phyloP scores from a whole-genome alignment of 2,797 vertebrate species.

The Ctenopoma kingsleyae region DNA sequence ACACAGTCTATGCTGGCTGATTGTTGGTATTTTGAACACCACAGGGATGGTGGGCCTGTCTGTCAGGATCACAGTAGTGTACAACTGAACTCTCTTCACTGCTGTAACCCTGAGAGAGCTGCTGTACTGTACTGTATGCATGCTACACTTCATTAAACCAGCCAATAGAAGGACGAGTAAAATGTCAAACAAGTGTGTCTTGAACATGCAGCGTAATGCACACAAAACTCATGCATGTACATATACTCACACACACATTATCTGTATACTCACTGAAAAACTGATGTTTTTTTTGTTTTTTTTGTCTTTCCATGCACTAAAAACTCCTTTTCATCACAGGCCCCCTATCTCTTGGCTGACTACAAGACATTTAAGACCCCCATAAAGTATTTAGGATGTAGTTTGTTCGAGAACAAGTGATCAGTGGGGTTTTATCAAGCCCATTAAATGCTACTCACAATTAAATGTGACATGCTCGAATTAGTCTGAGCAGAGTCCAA shows the following conservation, averaged over 20 bases:
- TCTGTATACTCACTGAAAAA: conserved; percentile 40
- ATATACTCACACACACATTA: background rate
- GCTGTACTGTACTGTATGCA: background rate
- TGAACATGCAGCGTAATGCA: background rate
- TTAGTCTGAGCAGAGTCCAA: conserved; percentile 64
- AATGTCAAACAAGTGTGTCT: conserved; percentile 12
- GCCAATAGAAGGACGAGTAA: background rate
- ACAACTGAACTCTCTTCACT: conserved; percentile 26
- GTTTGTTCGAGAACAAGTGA: conserved; percentile 77
- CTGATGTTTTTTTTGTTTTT: conserved; percentile 31
- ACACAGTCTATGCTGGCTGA: conserved; percentile 2
- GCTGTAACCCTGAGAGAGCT: conserved; percentile 29
- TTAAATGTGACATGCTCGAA: conserved; percentile 75
- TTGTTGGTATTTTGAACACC: conserved; percentile 43
- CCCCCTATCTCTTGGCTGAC: conserved; percentile 55
- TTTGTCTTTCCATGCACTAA: conserved; percentile 18
- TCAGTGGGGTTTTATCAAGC: conserved; percentile 78
- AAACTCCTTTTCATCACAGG: conserved; percentile 27
- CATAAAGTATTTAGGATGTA: conserved; percentile 79
- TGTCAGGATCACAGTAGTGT: conserved; percentile 34
- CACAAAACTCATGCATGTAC: background rate
- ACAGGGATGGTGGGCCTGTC: conserved; percentile 42
- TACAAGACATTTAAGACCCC: conserved; percentile 75
- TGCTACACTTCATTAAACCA: conserved; percentile 34
- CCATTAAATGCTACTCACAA: conserved; percentile 75